Evolutionary conservation across 2,113 vertebrate genomes (phyloP).

Genomic region (Phalacrocorax aristotelis): DNA sequence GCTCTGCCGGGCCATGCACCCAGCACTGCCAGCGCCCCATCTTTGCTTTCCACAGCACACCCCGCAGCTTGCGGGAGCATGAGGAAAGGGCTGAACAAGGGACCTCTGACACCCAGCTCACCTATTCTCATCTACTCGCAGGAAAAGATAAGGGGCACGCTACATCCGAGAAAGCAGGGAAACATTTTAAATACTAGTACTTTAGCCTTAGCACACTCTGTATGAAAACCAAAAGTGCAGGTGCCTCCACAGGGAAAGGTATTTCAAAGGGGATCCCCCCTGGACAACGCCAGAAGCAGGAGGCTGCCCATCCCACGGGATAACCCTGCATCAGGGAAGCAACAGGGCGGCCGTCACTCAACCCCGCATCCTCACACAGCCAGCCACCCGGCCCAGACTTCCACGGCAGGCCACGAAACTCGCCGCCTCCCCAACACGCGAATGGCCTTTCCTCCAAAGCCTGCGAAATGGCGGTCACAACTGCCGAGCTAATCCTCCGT

Average conservation of each 20-base stretch:
- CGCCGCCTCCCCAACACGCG: fast-evolving
- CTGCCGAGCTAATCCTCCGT: fast-evolving
- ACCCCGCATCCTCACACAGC: background rate
- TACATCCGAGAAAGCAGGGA: background rate
- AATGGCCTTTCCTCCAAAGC: background rate
- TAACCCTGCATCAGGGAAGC: background rate
- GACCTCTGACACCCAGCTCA: background rate
- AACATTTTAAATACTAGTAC: background rate
- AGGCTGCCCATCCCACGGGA: background rate
- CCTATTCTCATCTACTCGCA: background rate
- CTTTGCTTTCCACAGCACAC: background rate
- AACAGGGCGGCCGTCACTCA: background rate
- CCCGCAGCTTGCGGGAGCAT: background rate
- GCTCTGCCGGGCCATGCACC: background rate
- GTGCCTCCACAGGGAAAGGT: fast-evolving
- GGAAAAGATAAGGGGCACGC: background rate
- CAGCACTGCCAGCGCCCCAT: fast-evolving
- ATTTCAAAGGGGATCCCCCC: background rate
- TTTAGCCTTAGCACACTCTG: fast-evolving
- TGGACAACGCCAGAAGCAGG: background rate
- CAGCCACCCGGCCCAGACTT: background rate
- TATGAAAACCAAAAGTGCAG: background rate
- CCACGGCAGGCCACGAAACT: background rate
- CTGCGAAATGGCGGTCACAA: fast-evolving
- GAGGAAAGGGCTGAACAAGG: background rate